Conservation (phyloP, 1,140 invertebrate species). For the Mizuhopecten yessoensis region DNA sequence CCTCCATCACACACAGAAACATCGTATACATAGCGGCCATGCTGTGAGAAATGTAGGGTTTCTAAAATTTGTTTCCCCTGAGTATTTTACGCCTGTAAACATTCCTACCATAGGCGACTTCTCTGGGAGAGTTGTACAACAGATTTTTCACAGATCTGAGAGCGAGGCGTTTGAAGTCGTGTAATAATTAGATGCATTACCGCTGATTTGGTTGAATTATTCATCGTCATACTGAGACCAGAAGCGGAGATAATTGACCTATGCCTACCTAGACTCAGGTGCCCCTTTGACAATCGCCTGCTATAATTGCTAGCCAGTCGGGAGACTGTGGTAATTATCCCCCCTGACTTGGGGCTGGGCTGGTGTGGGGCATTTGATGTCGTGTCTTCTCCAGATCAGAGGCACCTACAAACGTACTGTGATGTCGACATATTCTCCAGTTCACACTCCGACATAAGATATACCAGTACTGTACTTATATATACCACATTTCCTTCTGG, state of each 20-base stretch:
- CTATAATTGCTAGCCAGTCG: neutral
- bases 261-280: neutral
- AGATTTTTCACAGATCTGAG: conserved; percentile 36
- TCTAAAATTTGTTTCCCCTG: neutral
- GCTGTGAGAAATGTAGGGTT: neutral
- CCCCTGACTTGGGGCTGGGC: conserved; percentile 18
- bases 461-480: too few species aligned
- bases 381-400: neutral
- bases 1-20: neutral
- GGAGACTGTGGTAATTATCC: conserved; percentile 30
- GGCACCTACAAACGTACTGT: neutral
- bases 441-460: neutral
- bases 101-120: conserved; percentile 22
- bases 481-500: too few species aligned
- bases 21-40: neutral
- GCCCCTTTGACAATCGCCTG: neutral
- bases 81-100: neutral
- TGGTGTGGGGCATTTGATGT: neutral
- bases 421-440: neutral
- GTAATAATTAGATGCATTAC: conserved; percentile 28
- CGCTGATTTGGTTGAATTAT: conserved; percentile 17
- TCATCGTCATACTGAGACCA: conserved; percentile 1
- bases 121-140: neutral
- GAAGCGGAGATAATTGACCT: conserved; percentile 38
- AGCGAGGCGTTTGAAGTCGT: neutral